Percentiles rank a stretch among this genome's conserved stretches.
These are phyloP conservation scores for Hyla sarda DNA, from an alignment of 2,113 vertebrate genomes.

Conservation along the genomic window DNA sequence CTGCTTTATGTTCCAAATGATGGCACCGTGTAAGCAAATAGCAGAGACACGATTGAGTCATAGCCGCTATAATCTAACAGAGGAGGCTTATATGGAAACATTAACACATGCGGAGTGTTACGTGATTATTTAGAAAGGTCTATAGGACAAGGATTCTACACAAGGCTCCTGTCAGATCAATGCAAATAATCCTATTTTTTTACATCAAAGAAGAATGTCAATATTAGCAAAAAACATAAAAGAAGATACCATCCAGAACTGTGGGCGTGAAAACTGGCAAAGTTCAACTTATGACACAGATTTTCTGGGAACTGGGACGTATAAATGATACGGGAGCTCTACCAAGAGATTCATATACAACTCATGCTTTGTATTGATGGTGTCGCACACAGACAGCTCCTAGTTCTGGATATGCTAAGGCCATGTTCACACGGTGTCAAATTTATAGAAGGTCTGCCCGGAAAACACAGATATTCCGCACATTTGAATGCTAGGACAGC, in stretches of 20 bases:
- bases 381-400: not conserved
- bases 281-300: conserved; percentile 45
- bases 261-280: conserved; percentile 39
- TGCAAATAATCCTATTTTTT: conserved; percentile 5
- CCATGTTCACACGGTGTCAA: no score
- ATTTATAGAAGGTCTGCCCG: no score
- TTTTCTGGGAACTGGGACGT: conserved; percentile 21
- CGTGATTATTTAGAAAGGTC: not conserved
- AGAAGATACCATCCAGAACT: not conserved
- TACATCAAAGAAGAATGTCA: not conserved
- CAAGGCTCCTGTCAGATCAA: not conserved
- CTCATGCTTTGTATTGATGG: not conserved
- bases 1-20: not conserved
- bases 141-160: not conserved
- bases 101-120: not conserved
- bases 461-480: no score
- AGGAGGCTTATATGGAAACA: not conserved
- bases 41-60: not conserved
- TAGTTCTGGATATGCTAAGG: no score
- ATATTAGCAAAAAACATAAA: conserved; percentile 41
- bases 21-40: not conserved
- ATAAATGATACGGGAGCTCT: not conserved
- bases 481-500: no score
- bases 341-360: not conserved
- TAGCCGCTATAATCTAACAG: not conserved